Evolutionary conservation across 1,140 invertebrate genomes (phyloP), one percentile per base, ranked within the genome.

Genomic region (Euglossa dilemma): DNA sequence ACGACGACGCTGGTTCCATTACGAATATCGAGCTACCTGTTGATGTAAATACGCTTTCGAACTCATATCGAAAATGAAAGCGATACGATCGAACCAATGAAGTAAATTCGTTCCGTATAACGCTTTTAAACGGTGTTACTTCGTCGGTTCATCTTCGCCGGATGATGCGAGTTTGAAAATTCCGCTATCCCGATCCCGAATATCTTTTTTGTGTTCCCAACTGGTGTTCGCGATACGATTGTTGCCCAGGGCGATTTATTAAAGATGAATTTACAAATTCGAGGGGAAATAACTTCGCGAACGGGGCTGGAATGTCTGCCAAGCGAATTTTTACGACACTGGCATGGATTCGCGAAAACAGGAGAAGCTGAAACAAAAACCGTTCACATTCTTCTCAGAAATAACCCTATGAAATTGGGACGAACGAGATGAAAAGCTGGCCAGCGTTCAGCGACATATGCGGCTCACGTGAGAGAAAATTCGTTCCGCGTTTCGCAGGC

Each of bases 381-480:
- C 28, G 80, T 59, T 78, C 85, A 63, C 70, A 66, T 87, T 87
- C 83, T 77, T 83, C 59, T 67, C 56, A 28, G 66, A 85, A 83
- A 88, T 89, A 88, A 89, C 63, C 23, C 23, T 36, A 77, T 8
- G 52, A 76, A 87, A 89, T 77, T 85, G 76, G 72, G 64, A 59
- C 83, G 36, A 66, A 59, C 59, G 52, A 47, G 87, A 84, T 80
- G 85, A 76, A 87, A 88, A 87, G 52, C 56, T 72, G 83, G 74
- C 57, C 9, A 18, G 28, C 25, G 85, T 77, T 88, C 71, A 72
- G 74, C 47, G 36, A 47, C 81, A 82, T 76, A 76, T 67, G 81
- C 45, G 11, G 16, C 56, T 75, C 87, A 88, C 61, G 78, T 66
- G 54, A 56, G n/a, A 14, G 56, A 54, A 66, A 43, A 59, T 69